Conservation (phyloP, 2,113 vertebrate genomes). For the Crotophaga sulcirostris region DNA sequence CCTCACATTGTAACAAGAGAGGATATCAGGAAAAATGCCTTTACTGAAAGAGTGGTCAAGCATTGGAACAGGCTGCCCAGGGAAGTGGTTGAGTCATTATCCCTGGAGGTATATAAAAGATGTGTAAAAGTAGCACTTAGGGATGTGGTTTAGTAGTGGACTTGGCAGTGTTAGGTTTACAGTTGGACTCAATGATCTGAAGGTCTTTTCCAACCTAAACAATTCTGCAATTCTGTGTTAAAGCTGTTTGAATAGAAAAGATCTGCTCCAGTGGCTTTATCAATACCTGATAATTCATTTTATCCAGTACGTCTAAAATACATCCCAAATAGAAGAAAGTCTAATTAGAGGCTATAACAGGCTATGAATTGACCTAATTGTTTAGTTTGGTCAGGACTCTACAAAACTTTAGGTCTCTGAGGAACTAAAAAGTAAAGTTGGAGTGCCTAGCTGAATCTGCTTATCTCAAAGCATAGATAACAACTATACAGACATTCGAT, state of each 20-base stretch:
- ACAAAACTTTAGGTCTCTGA: background rate
- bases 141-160: too few species aligned
- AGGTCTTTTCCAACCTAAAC: too few species aligned
- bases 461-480: background rate
- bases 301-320: background rate
- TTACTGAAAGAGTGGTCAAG: too few species aligned
- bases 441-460: background rate
- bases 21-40: too few species aligned
- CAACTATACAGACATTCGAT: background rate
- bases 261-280: background rate
- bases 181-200: too few species aligned
- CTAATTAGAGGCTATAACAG: background rate
- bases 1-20: too few species aligned
- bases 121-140: too few species aligned
- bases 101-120: too few species aligned
- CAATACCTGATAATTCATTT: background rate
- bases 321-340: background rate
- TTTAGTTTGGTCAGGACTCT: background rate
- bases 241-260: background rate
- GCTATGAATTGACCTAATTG: background rate
- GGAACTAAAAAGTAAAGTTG: background rate
- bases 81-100: too few species aligned
- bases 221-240: too few species aligned
- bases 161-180: too few species aligned
- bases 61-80: too few species aligned